These are phyloP conservation scores for Apoderus coryli DNA, from an alignment of 2,888 invertebrate genomes.

Conservation along the genomic window DNA sequence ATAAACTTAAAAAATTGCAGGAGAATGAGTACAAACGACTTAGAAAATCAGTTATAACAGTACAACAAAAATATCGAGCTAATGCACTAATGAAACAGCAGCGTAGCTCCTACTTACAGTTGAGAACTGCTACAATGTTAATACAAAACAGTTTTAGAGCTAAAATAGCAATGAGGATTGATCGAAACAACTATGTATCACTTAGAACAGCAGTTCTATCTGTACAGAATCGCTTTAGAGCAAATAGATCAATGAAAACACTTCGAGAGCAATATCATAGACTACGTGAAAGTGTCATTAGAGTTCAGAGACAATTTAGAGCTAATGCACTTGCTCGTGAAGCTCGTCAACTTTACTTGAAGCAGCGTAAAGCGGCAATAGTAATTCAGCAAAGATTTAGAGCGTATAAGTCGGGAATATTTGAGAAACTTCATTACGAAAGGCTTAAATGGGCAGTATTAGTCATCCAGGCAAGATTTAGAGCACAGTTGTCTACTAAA, in stretches of 20 bases:
- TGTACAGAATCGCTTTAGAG: constrained; percentile 20
- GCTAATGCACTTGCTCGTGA: constrained; percentile 31
- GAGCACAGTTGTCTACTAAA: constrained; percentile 21
- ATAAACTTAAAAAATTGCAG: constrained; percentile 16
- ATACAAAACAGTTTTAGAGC: constrained; percentile 25
- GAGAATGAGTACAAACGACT: constrained; percentile 11
- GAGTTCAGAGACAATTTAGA: constrained; percentile 38
- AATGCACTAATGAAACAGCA: constrained; percentile 24
- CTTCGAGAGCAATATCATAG: constrained; percentile 8
- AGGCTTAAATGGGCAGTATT: constrained; percentile 23
- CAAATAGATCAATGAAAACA: constrained; percentile 15
- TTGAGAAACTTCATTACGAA: too few species aligned
- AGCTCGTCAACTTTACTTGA: constrained; percentile 24
- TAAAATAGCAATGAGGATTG: constrained; percentile 14
- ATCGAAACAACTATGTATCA: constrained; percentile 16
- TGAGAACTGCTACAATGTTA: constrained; percentile 12
- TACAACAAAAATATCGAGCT: constrained; percentile 26
- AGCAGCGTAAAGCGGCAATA: constrained; percentile 20
- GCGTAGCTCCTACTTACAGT: constrained; percentile 18
- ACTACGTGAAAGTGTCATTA: constrained; percentile 29
- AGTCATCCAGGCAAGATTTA: constrained; percentile 19
- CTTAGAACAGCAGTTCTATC: constrained; percentile 15
- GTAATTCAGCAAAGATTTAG: constrained; percentile 36
- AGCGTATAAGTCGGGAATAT: constrained; percentile 25
- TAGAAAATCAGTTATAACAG: constrained; percentile 13